Evolutionary conservation across 2,888 invertebrate genomes (phyloP).

Genomic region (Alsophila aescularia): DNA sequence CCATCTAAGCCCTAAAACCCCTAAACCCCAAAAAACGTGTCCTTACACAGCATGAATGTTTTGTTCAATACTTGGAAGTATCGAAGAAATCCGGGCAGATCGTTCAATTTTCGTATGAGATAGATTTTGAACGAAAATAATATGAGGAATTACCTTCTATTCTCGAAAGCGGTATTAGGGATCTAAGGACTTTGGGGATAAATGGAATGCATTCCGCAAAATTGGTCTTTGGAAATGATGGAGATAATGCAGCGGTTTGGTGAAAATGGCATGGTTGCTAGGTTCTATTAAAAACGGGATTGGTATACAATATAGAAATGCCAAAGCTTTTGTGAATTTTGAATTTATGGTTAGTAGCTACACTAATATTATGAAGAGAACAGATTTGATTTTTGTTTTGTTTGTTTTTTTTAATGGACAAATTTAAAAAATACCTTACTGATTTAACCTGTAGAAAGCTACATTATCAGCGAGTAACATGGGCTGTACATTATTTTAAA

Average conservation of each 20-base stretch:
- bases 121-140: constrained; percentile 28
- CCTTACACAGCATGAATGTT: constrained; percentile 16
- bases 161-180: constrained; percentile 17
- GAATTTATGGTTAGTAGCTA: too few relatives aligned
- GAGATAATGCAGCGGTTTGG: constrained; percentile 4
- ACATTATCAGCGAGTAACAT: too few relatives aligned
- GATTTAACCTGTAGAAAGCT: too few relatives aligned
- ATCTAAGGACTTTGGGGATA: constrained; percentile 15
- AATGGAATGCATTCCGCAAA: constrained; percentile 23
- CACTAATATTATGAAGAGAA: too few relatives aligned
- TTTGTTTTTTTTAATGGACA: too few relatives aligned
- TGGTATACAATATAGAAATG: too few relatives aligned
- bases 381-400: too few relatives aligned
- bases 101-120: constrained; percentile 20
- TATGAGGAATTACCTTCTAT: constrained; percentile 26
- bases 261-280: neutral
- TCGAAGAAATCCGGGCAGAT: constrained; percentile 19
- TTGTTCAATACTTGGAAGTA: constrained; percentile 16
- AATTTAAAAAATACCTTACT: too few relatives aligned
- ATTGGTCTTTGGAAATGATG: constrained; percentile 8
- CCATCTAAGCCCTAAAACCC: constrained; percentile 14
- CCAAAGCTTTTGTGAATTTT: too few relatives aligned
- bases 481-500: too few relatives aligned
- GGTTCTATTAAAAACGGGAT: too few relatives aligned
- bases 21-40: constrained; percentile 17